Conservation (phyloP, 2,888 invertebrate species). For the Vanessa cardui region DNA sequence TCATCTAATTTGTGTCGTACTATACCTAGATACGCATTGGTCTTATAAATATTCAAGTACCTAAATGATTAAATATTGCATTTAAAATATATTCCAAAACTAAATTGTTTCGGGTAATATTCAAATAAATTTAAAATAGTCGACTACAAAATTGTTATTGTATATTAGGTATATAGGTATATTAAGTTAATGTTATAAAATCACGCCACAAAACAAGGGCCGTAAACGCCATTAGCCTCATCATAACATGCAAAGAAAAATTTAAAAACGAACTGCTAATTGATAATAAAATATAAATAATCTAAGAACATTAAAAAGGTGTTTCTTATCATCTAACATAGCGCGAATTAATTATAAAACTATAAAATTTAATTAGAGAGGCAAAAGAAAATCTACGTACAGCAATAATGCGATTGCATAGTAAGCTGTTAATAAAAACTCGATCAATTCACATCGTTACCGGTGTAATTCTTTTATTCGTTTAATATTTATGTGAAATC, state of each 20-base stretch:
- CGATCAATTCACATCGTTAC: constrained; percentile 24
- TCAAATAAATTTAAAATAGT: too few species aligned
- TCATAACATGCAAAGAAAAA: neutral
- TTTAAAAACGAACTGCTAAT: neutral
- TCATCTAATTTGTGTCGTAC: too few species aligned
- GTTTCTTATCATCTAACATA: constrained; percentile 6
- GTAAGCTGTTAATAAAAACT: constrained; percentile 14
- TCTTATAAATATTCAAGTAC: too few species aligned
- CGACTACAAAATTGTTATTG: too few species aligned
- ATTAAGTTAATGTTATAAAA: neutral
- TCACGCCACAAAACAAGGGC: neutral
- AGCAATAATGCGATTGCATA: constrained; percentile 2
- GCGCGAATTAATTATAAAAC: constrained; percentile 6
- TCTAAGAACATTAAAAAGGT: neutral
- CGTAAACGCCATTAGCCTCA: neutral
- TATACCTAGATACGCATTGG: too few species aligned
- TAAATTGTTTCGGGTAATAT: too few species aligned
- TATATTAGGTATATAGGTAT: too few species aligned
- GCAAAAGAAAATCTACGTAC: neutral
- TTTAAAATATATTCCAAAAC: too few species aligned
- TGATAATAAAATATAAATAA: neutral
- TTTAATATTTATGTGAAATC: constrained; percentile 33
- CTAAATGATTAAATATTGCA: too few species aligned
- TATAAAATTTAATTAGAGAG: constrained; percentile 4
- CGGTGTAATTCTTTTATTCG: constrained; percentile 13